Evolutionary conservation across 92 coral and sea anemone species (phyloP), one percentile per base, ranked within the genome.

Genomic region (Actinernus sp.): DNA sequence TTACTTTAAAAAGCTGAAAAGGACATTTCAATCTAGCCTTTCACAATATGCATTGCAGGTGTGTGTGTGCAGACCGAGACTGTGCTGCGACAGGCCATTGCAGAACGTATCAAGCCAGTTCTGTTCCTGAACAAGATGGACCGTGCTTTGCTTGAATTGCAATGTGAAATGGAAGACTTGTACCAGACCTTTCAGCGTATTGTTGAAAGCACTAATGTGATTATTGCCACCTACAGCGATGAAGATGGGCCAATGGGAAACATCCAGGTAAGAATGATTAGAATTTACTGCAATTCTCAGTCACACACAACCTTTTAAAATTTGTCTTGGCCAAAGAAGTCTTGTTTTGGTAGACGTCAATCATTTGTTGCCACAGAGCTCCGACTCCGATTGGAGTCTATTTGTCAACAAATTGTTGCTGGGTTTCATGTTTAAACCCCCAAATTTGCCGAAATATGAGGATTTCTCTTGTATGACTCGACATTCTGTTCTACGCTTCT

Each of bases 171-270:
- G 73, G 97, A 93, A 62, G 98, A 90, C 57, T 84, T 93, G 25
- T 93, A 93, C 55, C 98, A 93, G 56, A 93, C 98, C 46, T 90
- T 93, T 75, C 85, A 78, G 61, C 87, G 98, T 30, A 89, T 89
- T 68, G 88, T 93, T 36, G 98, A 93, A 69, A 85, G 90, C 59
- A 78, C 63, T 59, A 93, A 93, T 32, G 98, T 93, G 12, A 93
- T 93, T 61, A 86, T 93, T 74, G 93, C 96, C 10, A 93, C 98
- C 28, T 93, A 93, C 58, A 86, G 88, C 66, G 90, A 87, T 64
- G 98, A 93, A 21, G 96, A 89, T 74, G 98, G 98, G 10, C 98
- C 98, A 18, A 93, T 93, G 98, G 98, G 98, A 26, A 48, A 93
- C 45, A 93, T 93, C 31, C 96, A 89, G 93, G 98, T 92, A 48